These are phyloP conservation scores for Thymelicus sylvestris DNA, from an alignment of 2,888 invertebrate genomes.

Conservation along the genomic window DNA sequence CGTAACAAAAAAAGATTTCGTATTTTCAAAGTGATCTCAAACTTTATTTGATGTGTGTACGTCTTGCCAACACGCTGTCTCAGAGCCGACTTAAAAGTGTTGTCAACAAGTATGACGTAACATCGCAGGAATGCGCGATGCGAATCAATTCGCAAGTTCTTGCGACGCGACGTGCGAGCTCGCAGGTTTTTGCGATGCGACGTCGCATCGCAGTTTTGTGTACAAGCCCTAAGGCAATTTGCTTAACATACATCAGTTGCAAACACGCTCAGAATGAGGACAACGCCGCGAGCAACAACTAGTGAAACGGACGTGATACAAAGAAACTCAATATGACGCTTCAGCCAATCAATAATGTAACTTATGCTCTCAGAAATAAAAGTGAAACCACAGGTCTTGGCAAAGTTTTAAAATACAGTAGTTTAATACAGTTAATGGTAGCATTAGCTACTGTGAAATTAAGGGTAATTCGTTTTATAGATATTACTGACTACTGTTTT, in stretches of 20 bases:
- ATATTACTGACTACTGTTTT: conserved; percentile 54
- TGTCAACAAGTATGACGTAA: no score
- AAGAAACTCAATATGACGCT: not conserved
- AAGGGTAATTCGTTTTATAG: conserved; percentile 66
- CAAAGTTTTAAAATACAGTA: conserved; percentile 12
- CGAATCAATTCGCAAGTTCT: no score
- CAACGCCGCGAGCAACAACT: conserved; percentile 29
- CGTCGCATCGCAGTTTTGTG: no score
- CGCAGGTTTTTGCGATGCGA: no score
- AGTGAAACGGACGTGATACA: conserved; percentile 13
- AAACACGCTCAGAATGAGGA: conserved; percentile 19
- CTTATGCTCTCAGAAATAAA: not conserved
- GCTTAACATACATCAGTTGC: conserved; percentile 31
- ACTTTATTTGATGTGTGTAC: no score
- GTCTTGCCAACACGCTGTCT: no score
- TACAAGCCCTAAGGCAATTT: no score
- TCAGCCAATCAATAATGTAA: not conserved
- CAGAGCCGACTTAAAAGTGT: no score
- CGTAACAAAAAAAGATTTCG: no score
- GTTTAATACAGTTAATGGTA: conserved; percentile 48
- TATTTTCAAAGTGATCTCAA: no score
- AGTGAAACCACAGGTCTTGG: not conserved
- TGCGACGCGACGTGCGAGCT: no score
- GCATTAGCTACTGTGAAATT: conserved; percentile 59
- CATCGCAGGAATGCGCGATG: no score